phyloP scores from a whole-genome alignment of 2,797 vertebrate genomes.

The Argya squamiceps region DNA sequence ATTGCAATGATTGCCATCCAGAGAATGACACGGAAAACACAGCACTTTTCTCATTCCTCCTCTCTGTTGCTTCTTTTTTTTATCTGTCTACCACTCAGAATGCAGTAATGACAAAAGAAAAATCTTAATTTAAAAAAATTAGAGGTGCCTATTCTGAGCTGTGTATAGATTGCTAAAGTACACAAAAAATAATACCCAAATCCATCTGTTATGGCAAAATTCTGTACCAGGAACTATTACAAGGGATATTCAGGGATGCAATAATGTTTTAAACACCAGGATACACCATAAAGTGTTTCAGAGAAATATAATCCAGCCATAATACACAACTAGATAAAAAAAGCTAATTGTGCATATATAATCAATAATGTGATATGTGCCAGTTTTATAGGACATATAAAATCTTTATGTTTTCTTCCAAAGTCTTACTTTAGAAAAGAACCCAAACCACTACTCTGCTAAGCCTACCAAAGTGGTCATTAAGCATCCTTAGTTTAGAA shows the following conservation, averaged over 20 bases:
- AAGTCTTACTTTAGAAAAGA: not conserved
- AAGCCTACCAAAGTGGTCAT: not conserved
- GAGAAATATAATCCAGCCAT: constrained; percentile 32
- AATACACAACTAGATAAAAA: constrained; percentile 34
- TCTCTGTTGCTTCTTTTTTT: not conserved
- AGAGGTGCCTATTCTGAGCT: not conserved
- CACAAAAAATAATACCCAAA: not conserved
- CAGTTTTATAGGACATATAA: constrained; percentile 42
- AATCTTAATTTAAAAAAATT: not conserved
- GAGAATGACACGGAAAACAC: not conserved
- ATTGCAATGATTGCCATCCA: not conserved
- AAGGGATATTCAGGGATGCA: not conserved
- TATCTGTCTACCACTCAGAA: not conserved
- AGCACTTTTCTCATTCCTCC: not conserved
- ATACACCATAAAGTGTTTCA: constrained; percentile 10
- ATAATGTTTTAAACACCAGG: constrained; percentile 2
- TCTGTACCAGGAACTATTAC: not conserved
- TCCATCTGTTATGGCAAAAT: not conserved
- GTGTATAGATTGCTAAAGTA: not conserved
- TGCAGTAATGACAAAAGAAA: not conserved
- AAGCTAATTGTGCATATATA: constrained; percentile 38
- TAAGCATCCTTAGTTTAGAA: not conserved
- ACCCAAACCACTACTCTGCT: not conserved
- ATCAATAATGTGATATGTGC: constrained; percentile 35
- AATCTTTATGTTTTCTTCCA: constrained; percentile 35